Evolutionary conservation across 1,140 invertebrate genomes (phyloP).

Genomic region (Caenorhabditis brenneri): DNA sequence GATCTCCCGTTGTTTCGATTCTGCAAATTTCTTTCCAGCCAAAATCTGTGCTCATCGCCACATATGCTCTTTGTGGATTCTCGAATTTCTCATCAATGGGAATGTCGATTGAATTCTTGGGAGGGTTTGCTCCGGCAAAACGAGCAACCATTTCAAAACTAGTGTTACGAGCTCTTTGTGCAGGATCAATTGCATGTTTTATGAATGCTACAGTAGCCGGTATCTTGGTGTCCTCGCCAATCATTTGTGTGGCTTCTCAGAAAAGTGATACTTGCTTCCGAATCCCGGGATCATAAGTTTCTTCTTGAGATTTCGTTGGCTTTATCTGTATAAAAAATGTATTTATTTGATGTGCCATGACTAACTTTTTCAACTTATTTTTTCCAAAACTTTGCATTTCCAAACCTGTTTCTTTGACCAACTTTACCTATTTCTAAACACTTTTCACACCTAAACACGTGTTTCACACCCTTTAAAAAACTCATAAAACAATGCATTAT

Average conservation of each 20-base stretch:
- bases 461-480: constrained; percentile 59
- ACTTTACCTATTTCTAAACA: not conserved
- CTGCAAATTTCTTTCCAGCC: constrained; percentile 1
- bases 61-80: constrained; percentile 92
- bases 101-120: constrained; percentile 82
- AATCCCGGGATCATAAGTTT: not conserved
- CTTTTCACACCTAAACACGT: constrained; percentile 53
- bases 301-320: not conserved
- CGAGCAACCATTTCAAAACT: constrained; percentile 78
- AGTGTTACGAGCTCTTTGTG: constrained; percentile 82
- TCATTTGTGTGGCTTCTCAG: not conserved
- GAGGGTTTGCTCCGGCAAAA: constrained; percentile 81
- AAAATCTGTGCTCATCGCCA: constrained; percentile 74
- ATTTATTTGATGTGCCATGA: no score
- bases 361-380: no score
- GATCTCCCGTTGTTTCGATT: constrained; percentile 73
- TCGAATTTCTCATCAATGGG: constrained; percentile 89
- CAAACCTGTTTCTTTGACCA: no score
- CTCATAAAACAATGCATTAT: not conserved
- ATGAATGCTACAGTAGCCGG: constrained; percentile 90
- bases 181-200: constrained; percentile 86
- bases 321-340: not conserved
- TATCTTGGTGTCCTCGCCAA: not conserved
- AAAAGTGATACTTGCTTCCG: not conserved
- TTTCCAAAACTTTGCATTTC: no score